Evolutionary conservation across 2,888 invertebrate genomes (phyloP), one percentile per base, ranked within the genome.

Genomic region (Unio pictorum): DNA sequence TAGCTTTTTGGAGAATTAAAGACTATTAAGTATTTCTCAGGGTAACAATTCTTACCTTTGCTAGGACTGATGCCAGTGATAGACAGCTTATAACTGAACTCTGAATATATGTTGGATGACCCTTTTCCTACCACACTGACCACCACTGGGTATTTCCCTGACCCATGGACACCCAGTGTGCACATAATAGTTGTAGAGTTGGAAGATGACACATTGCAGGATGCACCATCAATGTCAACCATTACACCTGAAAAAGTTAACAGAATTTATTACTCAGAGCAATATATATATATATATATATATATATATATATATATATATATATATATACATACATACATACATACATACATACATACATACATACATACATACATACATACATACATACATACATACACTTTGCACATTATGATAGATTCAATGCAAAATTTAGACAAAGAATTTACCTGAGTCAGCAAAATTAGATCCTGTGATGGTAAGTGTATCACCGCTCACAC

Each of bases 71-170:
- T 73, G 4, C 69, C 62, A 5, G 69, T 66, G 17, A 80, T n/a
- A 34, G 66, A 65, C 28, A 81, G 72, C 26, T 75, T 63, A 57
- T 79, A 82, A 23, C 74, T 74, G 69, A 83, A 82, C 15, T 55
- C 45, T 0, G 71, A 61, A 61, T 79, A 71, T 23, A 66, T 73
- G 63, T 79, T 80, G 8, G 81, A 76, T 6, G 73, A 62, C 20
- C 81, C 81, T 45, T 73, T 71, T 20, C 73, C 74, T 11, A 55
- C 34, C 11, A 81, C 79, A 45, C 71, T 66, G 3, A 81, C 80
- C 55, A 67, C 64, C 1, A 80, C 77, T 15, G 69, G 68, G 26
- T 72, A 76, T 6, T 58, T 62, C 7, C 81, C 83, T 17, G 80
- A 75, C 1, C 71, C 67, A 63, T 78, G 74, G 20, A 71, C 63